Percentiles rank a stretch among this genome's conserved stretches.
These are phyloP conservation scores for Patella ulyssiponensis DNA, from an alignment of 2,888 invertebrate genomes.

Conservation along the genomic window DNA sequence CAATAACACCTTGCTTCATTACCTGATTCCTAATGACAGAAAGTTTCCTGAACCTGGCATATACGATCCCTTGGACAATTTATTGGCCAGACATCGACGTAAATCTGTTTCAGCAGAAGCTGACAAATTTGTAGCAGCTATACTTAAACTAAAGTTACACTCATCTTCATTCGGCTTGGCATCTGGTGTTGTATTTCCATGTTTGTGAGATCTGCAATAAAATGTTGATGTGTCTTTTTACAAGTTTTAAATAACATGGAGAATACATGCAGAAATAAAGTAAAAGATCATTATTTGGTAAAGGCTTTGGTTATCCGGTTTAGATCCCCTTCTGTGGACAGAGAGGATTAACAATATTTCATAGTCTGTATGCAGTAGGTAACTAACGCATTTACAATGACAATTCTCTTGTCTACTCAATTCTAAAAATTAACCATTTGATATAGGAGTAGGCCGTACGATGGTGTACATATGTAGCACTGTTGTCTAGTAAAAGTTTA, in stretches of 20 bases:
- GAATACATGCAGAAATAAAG: neutral
- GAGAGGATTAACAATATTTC: too few species aligned
- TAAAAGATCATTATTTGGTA: neutral
- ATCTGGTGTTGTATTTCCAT: slow-evolving; percentile 4
- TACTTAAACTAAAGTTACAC: slow-evolving; percentile 48
- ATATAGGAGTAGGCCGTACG: too few species aligned
- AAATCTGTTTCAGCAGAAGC: slow-evolving; percentile 51
- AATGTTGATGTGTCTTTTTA: neutral
- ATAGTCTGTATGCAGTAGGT: too few species aligned
- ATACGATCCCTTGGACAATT: slow-evolving; percentile 40
- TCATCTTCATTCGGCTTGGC: neutral
- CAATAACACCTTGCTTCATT: neutral
- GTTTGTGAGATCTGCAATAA: neutral
- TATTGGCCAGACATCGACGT: slow-evolving; percentile 50
- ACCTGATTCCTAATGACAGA: slow-evolving; percentile 36
- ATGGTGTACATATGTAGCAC: too few species aligned
- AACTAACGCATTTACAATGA: too few species aligned
- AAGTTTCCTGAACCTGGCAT: slow-evolving; percentile 32
- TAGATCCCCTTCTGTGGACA: too few species aligned
- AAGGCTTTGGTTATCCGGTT: too few species aligned
- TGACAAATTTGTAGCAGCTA: slow-evolving; percentile 54
- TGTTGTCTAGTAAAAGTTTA: too few species aligned
- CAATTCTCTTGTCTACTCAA: too few species aligned
- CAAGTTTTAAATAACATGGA: neutral
- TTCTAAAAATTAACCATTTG: too few species aligned